Conservation (phyloP, 2,888 invertebrate species). For the Odontothrips loti region DNA sequence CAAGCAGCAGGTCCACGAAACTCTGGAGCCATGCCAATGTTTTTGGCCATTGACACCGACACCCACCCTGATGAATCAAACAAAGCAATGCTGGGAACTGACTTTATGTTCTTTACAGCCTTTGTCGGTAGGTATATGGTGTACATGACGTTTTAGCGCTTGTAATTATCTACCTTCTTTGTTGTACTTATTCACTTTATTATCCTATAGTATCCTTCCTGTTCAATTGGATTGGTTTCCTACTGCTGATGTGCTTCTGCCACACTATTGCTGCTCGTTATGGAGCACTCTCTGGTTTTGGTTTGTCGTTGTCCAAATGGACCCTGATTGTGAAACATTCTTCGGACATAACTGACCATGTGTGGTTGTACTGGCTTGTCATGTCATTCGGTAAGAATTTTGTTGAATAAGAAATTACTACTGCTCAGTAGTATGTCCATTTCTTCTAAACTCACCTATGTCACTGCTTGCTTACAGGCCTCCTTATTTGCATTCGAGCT, state of each 20-base stretch:
- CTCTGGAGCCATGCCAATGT: slow-evolving; percentile 41
- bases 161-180: slow-evolving; percentile 25
- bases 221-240: slow-evolving; percentile 93
- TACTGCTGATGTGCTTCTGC: slow-evolving; percentile 88
- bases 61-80: slow-evolving; percentile 69
- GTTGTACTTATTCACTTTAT: slow-evolving; percentile 25
- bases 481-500: slow-evolving; percentile 81
- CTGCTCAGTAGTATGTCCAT: neutral
- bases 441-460: neutral
- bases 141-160: slow-evolving; percentile 53
- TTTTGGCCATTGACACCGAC: slow-evolving; percentile 72
- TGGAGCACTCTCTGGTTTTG: slow-evolving; percentile 88
- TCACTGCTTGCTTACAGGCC: slow-evolving; percentile 52
- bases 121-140: slow-evolving; percentile 65
- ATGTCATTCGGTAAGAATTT: slow-evolving; percentile 74
- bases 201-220: slow-evolving; percentile 76
- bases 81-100: slow-evolving; percentile 80
- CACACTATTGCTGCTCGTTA: slow-evolving; percentile 91
- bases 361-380: slow-evolving; percentile 89
- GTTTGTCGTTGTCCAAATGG: slow-evolving; percentile 90
- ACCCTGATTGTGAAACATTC: slow-evolving; percentile 90
- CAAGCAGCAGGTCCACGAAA: neutral
- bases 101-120: slow-evolving; percentile 88
- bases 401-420: neutral
- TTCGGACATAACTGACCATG: slow-evolving; percentile 81